Evolutionary conservation across 92 coral and sea anemone genomes (phyloP), one percentile per base, ranked within the genome.

Genomic region (Blastomussa wellsi): DNA sequence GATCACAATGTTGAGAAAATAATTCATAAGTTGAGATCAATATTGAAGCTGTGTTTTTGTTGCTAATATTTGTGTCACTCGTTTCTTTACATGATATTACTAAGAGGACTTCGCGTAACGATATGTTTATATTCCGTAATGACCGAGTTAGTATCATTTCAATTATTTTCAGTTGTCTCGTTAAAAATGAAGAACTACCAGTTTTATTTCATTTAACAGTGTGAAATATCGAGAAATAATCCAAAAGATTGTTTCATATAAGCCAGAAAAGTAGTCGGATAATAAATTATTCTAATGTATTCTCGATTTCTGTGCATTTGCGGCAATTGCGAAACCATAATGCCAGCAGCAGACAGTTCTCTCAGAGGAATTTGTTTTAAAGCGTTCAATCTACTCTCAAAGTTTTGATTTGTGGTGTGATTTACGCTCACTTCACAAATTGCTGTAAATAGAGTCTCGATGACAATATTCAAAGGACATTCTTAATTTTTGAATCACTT

Each of bases 121-220:
- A 62, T 62, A 33, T 70, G 75, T 70, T 70, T 70, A 37, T 70
- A 0, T 37, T 70, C 16, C 28, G 47, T 70, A 35, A 70, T 70
- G 35, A 19, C 75, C n/a, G 20, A 70, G 75, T 36, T 39, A 70
- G 28, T 37, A 70, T 37, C 75, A 70, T 17, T 70, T 70, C 75
- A 70, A 70, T 12, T 20, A 33, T 9, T 70, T 70, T 37, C 35
- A n/a, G n/a, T n/a, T n/a, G 24, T 16, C 19, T 70, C 44, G 35
- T 5, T 2, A 5, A 17, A 28, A 62, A 1, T 57, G 12, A 57
- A 57, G 65, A 57, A 57, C 7, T 57, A 4, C 8, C 29, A 57
- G 24, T 57, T 57, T 29, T 0, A 57, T 26, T 22, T 8, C 22
- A 13, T 57, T 13, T 2, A 57, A 26, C 33, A 26, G 68, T 26